Evolutionary conservation across 2,113 vertebrate genomes (phyloP).

Genomic region (Syngnathoides biaculeatus): DNA sequence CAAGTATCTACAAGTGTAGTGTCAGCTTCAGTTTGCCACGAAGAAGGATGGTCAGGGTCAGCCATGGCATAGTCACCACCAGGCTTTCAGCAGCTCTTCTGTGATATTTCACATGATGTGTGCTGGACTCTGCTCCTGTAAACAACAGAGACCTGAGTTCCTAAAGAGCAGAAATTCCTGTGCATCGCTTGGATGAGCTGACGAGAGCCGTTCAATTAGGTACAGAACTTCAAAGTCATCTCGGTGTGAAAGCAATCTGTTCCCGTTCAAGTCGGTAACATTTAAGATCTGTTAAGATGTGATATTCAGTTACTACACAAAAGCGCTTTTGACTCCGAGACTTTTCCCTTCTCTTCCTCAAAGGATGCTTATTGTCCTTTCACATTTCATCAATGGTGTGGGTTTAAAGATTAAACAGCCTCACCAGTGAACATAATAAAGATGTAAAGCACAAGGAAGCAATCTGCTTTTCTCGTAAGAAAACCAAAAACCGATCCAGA

Average conservation of each 20-base stretch:
- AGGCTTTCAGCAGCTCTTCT: constrained; percentile 43
- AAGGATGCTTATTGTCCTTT: not conserved
- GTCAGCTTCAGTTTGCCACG: constrained; percentile 42
- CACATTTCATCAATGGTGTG: not conserved
- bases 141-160: constrained; percentile 55
- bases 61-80: constrained; percentile 34
- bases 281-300: not conserved
- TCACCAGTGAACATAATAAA: not conserved
- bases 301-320: not conserved
- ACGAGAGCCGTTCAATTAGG: constrained; percentile 30
- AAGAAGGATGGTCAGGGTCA: constrained; percentile 23
- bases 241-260: not conserved
- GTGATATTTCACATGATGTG: constrained; percentile 63
- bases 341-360: not conserved
- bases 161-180: constrained; percentile 45
- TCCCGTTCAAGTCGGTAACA: not conserved
- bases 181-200: constrained; percentile 44
- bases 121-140: constrained; percentile 28
- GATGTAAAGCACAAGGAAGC: not conserved
- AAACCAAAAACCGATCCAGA: constrained; percentile 2
- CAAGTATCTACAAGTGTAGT: not conserved
- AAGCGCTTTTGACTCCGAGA: not conserved
- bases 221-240: constrained; percentile 21
- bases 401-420: not conserved
- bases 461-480: constrained; percentile 1